phyloP scores from a whole-genome alignment of 2,113 vertebrate species.

The Trematomus loennbergii region DNA sequence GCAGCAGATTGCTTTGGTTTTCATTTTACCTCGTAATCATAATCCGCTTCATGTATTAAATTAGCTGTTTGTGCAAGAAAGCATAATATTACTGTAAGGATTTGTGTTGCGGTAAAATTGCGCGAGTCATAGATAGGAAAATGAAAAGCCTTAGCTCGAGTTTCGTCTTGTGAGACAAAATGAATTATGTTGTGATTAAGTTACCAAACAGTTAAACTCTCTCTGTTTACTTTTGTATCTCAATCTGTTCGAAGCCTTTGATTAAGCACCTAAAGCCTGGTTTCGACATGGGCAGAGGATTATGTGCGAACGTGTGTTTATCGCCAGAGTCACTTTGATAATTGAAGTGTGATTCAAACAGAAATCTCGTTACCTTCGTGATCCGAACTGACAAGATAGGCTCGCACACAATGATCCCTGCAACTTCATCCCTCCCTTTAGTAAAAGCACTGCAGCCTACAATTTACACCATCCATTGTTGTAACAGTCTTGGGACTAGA shows the following conservation, averaged over 20 bases:
- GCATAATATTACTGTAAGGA: neutral
- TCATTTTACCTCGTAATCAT: slow-evolving; percentile 2
- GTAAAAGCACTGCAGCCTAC: neutral
- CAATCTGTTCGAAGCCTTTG: slow-evolving; percentile 22
- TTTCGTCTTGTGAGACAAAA: neutral
- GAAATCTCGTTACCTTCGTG: slow-evolving; percentile 2
- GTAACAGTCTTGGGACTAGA: neutral
- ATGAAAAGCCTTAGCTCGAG: neutral
- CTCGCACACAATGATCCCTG: neutral
- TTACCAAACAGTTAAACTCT: neutral
- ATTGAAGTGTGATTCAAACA: slow-evolving; percentile 13
- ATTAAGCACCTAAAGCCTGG: neutral
- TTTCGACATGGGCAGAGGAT: slow-evolving; percentile 12
- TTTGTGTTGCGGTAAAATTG: neutral
- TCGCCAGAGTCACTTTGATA: slow-evolving; percentile 8
- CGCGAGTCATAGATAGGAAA: neutral
- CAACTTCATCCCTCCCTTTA: neutral
- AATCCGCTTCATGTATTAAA: neutral
- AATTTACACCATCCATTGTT: neutral
- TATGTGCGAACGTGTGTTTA: neutral
- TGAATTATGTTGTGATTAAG: too few species aligned
- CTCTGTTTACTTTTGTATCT: slow-evolving; percentile 11
- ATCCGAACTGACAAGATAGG: slow-evolving; percentile 2
- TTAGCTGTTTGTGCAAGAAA: neutral
- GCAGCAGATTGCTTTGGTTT: neutral